Evolutionary conservation across 2,113 vertebrate species (phyloP), one percentile per base, ranked within the genome.

Genomic region (Atlantisia rogersi): DNA sequence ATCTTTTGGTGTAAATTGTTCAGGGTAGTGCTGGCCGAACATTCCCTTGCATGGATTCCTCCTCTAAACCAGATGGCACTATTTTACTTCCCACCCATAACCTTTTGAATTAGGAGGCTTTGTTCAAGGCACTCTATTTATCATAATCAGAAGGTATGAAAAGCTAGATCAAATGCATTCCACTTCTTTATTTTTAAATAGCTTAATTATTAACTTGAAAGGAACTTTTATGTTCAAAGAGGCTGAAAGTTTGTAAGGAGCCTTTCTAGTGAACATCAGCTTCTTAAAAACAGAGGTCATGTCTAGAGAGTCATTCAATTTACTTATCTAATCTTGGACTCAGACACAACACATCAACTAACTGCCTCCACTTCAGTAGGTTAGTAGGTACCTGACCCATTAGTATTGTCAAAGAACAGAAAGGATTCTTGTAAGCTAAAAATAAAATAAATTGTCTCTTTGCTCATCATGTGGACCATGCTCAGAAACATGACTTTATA

Each of bases 201-300:
- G 40, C 70, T 90, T 94, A 96, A 97, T 94, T 95, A 96, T 75
- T 93, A 86, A 92, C 92, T 96, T 96, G 80, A 97, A 96, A 97
- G 88, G 60, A 92, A 68, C 88, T 97, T 97, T 94, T 71, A 95
- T 96, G 95, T 95, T 96, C 94, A 97, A 97, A 96, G 92, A 44
- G 55, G 44, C 68, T 56, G 46, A 18, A 71, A 71, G 17, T 78
- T 92, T 88, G 53, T 39, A 88, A 71, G 86, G 44, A 94, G 17
- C 40, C 39, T 89, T 89, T 81, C 73, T 89, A 86, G 56, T 53
- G 73, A 90, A 75, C 56, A 75, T 32, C 50, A 95, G 26, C 60
- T 70, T 88, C 90, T 81, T 79, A 39, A 75, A 95, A 96, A 86
- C 5, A 1, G 82, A 86, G 91, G 86, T 95, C 83, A 64, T 22